Conservation (phyloP, 2,888 invertebrate genomes). For the Pollenia angustigena region DNA sequence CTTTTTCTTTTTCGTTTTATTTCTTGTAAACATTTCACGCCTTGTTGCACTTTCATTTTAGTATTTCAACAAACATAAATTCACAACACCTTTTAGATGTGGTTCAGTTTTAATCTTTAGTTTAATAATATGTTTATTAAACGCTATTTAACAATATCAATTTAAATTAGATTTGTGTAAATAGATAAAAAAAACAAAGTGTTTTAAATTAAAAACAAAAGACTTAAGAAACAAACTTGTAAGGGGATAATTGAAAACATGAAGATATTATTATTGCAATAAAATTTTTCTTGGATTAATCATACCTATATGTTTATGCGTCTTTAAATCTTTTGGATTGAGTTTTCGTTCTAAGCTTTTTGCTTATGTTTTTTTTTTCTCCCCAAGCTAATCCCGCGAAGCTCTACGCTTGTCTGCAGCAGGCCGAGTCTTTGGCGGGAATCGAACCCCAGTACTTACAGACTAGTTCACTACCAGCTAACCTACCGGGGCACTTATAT, state of each 20-base stretch:
- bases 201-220: constrained; percentile 28
- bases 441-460: no score
- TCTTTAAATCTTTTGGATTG: no score
- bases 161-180: constrained; percentile 14
- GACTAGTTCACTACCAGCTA: no score
- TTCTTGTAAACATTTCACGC: constrained; percentile 47
- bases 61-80: constrained; percentile 28
- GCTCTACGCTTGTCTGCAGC: no score
- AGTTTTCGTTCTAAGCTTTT: no score
- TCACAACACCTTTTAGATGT: constrained; percentile 14
- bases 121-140: constrained; percentile 55
- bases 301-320: no score
- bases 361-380: no score
- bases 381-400: no score
- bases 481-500: no score
- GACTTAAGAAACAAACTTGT: constrained; percentile 27
- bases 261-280: background rate
- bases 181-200: background rate
- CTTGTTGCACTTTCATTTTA: constrained; percentile 41
- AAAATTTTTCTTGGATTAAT: no score
- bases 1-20: background rate
- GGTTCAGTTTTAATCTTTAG: constrained; percentile 29
- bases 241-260: background rate
- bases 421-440: no score
- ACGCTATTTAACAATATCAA: constrained; percentile 29